Percentiles rank a stretch among this genome's conserved stretches.
phyloP scores from a whole-genome alignment of 1,140 invertebrate species.

The Apis florea region DNA sequence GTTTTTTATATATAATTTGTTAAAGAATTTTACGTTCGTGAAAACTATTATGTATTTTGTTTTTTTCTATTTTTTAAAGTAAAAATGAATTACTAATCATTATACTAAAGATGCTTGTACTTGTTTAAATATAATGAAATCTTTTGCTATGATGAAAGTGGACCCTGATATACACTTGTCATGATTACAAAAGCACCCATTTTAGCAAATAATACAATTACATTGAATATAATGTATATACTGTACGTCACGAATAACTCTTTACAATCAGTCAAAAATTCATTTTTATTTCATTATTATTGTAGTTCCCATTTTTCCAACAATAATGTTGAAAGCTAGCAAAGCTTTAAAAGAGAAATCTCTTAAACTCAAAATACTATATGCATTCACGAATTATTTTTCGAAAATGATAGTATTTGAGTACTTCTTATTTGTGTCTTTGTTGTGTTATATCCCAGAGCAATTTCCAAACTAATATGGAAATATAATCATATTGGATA shows the following conservation, averaged over 20 bases:
- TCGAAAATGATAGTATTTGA: conserved; percentile 35
- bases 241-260: conserved; percentile 51
- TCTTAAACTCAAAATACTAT: conserved; percentile 51
- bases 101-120: conserved; percentile 45
- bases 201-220: conserved; percentile 55
- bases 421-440: conserved; percentile 35
- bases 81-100: conserved; percentile 42
- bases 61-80: neutral
- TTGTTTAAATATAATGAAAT: conserved; percentile 49
- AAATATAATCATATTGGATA: conserved; percentile 55
- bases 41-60: conserved; percentile 10
- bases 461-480: conserved; percentile 41
- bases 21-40: neutral
- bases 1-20: conserved; percentile 1
- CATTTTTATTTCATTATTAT: conserved; percentile 55
- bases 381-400: conserved; percentile 41
- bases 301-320: conserved; percentile 46
- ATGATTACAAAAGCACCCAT: conserved; percentile 58
- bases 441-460: conserved; percentile 49
- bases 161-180: conserved; percentile 55
- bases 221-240: conserved; percentile 42
- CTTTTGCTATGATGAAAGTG: conserved; percentile 48
- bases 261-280: conserved; percentile 56
- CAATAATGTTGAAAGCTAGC: conserved; percentile 52
- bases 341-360: conserved; percentile 52